phyloP scores from a whole-genome alignment of 1,140 invertebrate genomes.

The Spodoptera frugiperda region DNA sequence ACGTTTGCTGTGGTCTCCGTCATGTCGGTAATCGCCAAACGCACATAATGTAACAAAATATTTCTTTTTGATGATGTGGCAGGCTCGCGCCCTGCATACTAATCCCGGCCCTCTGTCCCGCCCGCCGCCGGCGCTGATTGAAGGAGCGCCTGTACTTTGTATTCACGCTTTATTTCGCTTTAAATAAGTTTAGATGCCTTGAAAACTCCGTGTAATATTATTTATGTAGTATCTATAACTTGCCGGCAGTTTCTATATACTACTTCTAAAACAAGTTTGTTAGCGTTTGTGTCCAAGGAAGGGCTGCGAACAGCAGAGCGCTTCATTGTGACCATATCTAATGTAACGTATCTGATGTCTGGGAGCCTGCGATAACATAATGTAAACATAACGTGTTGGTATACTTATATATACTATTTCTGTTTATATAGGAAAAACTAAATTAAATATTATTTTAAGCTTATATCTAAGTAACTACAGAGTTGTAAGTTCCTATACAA shows the following conservation, averaged over 20 bases:
- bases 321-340: neutral
- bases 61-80: conserved; percentile 39
- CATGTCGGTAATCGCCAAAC: conserved; percentile 26
- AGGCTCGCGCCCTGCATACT: conserved; percentile 26
- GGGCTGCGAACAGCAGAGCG: neutral
- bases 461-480: too few species aligned
- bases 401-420: too few species aligned
- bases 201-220: neutral
- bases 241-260: neutral
- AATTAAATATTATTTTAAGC: too few species aligned
- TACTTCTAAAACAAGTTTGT: conserved; percentile 4
- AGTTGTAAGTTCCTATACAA: too few species aligned
- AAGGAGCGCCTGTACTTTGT: neutral
- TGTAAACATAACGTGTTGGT: too few species aligned
- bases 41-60: conserved; percentile 41
- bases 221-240: neutral
- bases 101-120: neutral
- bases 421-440: too few species aligned
- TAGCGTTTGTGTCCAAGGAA: conserved; percentile 3
- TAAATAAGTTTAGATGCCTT: neutral
- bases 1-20: neutral
- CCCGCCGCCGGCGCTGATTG: neutral
- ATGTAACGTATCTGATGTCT: neutral
- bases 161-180: neutral
- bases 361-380: too few species aligned